Base-by-base conservation (phyloP, 2,888 invertebrate genomes). In the Nephrotoma flavescens region DNA sequence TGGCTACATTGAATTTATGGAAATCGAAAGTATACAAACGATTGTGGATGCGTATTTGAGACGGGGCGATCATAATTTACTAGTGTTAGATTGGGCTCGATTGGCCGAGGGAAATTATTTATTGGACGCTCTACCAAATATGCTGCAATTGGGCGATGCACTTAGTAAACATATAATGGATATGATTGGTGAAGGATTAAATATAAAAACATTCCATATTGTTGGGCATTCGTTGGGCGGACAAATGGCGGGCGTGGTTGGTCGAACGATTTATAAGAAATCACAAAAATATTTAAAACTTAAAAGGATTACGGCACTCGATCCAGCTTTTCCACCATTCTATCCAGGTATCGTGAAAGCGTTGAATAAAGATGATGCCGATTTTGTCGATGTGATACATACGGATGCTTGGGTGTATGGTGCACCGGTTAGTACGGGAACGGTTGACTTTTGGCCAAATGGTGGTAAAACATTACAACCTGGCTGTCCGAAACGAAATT, bases 351-450 rank as follows among this genome's bases (percentile, higher is more conserved):
- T 86, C 15, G 85, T 87, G 5, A 42, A 83, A 11, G 86, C 87
- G 83, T 41, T 52, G 15, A 57, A 7, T 57, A 31, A 41, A 0
- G 90, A 90, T 1, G 93, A 93, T 88, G 93, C 93, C 0, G 92
- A 92, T 85, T 93, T 93, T 45, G 93, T 93, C 0, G 93, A 95
- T 89, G 92, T 94, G 6, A 94, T 95, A 87, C 95, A 95, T 89
- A 94, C 95, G 0, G 94, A 94, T 88, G 93, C 93, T 0, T 93
- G 93, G 0, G 91, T 91, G 0, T 93, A 93, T 86, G 93, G 93
- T 0, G 93, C 93, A 0, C 93, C 93, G 0, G 92, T 92, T 0
- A 88, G 90, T 6, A 93, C 93, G 0, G 93, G 93, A 2, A 92
- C 92, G 0, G 92, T 90, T 0, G 93, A 93, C 89, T 93, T 93